Evolutionary conservation across 2,888 invertebrate genomes (phyloP).

Genomic region (Tenthredo notha): DNA sequence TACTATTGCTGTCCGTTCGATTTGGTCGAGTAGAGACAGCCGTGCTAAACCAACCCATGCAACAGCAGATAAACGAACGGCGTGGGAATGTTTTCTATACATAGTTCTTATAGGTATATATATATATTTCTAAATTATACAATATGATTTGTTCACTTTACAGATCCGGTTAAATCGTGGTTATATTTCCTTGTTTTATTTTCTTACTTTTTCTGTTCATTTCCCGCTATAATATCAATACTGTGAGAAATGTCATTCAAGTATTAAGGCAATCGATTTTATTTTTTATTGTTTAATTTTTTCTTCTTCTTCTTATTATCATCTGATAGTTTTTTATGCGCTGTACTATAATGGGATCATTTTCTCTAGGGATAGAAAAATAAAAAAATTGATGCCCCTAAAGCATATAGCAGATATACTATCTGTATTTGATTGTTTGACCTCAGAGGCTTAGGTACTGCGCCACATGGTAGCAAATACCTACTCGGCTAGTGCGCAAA

Average conservation of each 20-base stretch:
- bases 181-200: not conserved
- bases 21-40: slow-evolving; percentile 42
- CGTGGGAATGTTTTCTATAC: slow-evolving; percentile 34
- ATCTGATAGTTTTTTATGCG: no score
- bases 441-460: not conserved
- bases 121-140: not conserved
- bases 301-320: not conserved
- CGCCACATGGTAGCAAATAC: not conserved
- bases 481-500: not conserved
- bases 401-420: no score
- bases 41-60: not conserved
- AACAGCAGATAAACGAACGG: slow-evolving; percentile 6
- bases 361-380: no score
- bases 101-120: not conserved
- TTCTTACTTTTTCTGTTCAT: not conserved
- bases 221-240: not conserved
- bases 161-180: slow-evolving; percentile 34
- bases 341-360: no score
- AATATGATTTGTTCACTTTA: not conserved
- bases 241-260: not conserved
- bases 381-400: no score
- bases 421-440: not conserved
- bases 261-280: not conserved
- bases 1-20: slow-evolving; percentile 20
- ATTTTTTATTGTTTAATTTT: no score